Evolutionary conservation across 92 coral and sea anemone genomes (phyloP), one percentile per base, ranked within the genome.

Genomic region (Epizoanthus fatuus): DNA sequence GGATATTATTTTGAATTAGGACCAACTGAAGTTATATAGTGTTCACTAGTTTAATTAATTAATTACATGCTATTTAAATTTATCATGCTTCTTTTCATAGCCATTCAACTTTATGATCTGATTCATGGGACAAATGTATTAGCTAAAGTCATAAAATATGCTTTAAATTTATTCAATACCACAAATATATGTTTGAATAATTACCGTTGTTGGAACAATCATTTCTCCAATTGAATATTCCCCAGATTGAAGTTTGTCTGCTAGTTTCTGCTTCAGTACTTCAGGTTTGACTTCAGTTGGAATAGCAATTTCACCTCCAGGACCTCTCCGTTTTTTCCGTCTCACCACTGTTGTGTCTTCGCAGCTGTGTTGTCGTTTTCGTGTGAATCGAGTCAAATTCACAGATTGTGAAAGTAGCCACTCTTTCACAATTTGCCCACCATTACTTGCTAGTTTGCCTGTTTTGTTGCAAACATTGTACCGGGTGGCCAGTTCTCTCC

Each of bases 121-220:
- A 63, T 20, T 63, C 22, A 39, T 57, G 63, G 15, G 63, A 14
- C n/a, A 16, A 14, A 4, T 63, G 40, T 63, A 63, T n/a, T 8
- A 45, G 22, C 51, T 45, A n/a, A 2, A 47, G 49, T 67, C 72
- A 67, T 10, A 20, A 39, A 19, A 3, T 67, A 25, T 35, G 35
- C n/a, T 69, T 3, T 15, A 39, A n/a, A 16, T 9, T 69, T 39
- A 39, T 62, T 6, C 32, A 20, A 7, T 12, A 62, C 13, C 67
- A 11, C 67, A 62, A 20, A 20, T 62, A 62, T 7, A 8, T 62
- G 14, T 65, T 29, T 15, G 25, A 32, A 13, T 4, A 32, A 67
- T 39, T 53, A 92, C 95, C 95, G 84, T 84, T 80, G 74, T 42
- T 5, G 92, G 92, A 49, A 83, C 95, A 79, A 88, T 92, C 84